Base-by-base conservation (phyloP, 2,888 invertebrate species). In the Sphinx pinastri region DNA sequence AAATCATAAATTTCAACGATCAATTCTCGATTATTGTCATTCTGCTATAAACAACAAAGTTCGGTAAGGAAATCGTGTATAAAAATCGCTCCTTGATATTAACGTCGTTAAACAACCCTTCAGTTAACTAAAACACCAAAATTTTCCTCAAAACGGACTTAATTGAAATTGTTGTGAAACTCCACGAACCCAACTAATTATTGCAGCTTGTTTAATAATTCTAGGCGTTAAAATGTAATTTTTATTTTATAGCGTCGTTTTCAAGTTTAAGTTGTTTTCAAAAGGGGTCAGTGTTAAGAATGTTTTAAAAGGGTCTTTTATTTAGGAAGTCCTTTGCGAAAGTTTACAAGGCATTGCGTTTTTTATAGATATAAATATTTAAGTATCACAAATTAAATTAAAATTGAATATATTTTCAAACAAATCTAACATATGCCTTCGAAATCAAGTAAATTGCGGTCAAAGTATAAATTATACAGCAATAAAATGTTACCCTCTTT, bases 101-200 rank as follows among this genome's bases (percentile, higher is more conserved):
- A 16, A 54, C n/a, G 16, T 54, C n/a, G 54, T 54, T 54, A 16
- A 16, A 16, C 7, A 54, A 16, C n/a, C 54, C 16, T 54, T 16
- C 16, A n/a, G 54, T 54, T 54, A 16, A 16, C n/a, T 16, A 54
- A 54, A 54, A 54, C 54, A 16, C 54, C 54, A 16, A 54, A 54
- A 16, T 54, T 47, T 60, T 19, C 47, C 60, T 60, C n/a, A 45
- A 16, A 47, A 55, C 49, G 47, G 25, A 52, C 57, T 19, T 69
- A 69, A 69, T 69, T 69, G 63, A 69, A 63, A 66, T 69, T 69
- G 55, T 69, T 69, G 45, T 45, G 25, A 55, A 69, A 69, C 45
- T 54, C 63, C 16, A 10, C 11, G 14, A 66, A 60, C 60, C 47
- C 60, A 38, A 47, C 47, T 60, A 47, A 60, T 60, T 60, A 47